Evolutionary conservation across 2,888 invertebrate genomes (phyloP).

Genomic region (Pterostichus niger): DNA sequence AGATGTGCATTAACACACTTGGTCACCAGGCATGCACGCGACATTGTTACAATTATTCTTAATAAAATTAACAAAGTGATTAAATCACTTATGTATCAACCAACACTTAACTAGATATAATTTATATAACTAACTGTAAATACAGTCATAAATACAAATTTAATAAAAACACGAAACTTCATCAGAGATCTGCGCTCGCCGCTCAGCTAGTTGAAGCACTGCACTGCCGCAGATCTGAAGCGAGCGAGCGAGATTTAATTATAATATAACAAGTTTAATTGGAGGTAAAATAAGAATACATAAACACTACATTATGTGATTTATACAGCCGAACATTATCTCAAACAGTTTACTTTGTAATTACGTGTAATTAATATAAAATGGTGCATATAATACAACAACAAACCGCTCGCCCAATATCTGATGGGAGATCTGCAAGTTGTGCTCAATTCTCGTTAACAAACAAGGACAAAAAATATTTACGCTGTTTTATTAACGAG

Average conservation of each 20-base stretch:
- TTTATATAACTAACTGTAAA: conserved; percentile 26
- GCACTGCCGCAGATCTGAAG: conserved; percentile 3
- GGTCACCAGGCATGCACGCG: too few relatives aligned
- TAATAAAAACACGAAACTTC: conserved; percentile 37
- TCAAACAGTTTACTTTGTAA: conserved; percentile 64
- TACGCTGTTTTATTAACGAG: conserved; percentile 22
- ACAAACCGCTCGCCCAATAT: conserved; percentile 44
- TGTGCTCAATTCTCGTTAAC: background rate
- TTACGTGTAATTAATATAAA: conserved; percentile 66
- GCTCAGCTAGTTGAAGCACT: background rate
- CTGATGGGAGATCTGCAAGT: conserved; percentile 45
- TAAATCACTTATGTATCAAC: conserved; percentile 12
- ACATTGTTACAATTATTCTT: background rate
- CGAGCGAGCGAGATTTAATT: conserved; percentile 63
- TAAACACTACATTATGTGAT: conserved; percentile 53
- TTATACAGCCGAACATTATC: conserved; percentile 58
- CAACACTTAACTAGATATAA: conserved; percentile 20
- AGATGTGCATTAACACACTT: too few relatives aligned
- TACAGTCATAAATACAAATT: conserved; percentile 52
- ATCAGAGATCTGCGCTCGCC: conserved; percentile 21
- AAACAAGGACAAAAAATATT: conserved; percentile 11
- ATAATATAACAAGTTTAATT: conserved; percentile 66
- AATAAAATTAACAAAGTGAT: conserved; percentile 31
- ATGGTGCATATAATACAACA: conserved; percentile 60
- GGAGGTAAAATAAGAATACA: conserved; percentile 42